Base-by-base conservation (phyloP, 1,140 invertebrate genomes). In the Cotesia glomerata region DNA sequence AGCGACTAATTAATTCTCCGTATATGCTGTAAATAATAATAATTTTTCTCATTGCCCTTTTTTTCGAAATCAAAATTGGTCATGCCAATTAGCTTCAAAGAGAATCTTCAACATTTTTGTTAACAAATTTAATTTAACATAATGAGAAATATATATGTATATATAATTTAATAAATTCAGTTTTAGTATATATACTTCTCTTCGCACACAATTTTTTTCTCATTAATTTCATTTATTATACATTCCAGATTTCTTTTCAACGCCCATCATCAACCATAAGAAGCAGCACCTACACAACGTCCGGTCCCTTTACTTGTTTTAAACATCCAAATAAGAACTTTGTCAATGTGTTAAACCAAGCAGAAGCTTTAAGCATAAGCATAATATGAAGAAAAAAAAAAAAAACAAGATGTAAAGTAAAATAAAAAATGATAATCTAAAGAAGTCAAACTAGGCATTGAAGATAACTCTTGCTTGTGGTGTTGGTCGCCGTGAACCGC, bases 61-160 rank as follows among this genome's bases (percentile, higher is more conserved):
- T 26, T 56, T 59, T 18, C 2, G 2, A 62, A 73, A 65, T 73
- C 54, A 76, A 76, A 78, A 76, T 78, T 72, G 71, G 76, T 75
- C 74, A 75, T 75, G 56, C 56, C 14, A 65, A 65, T 65, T 65
- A 51, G 39, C 32, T 26, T 61, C 18, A 61, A 61, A 7, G 39
- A 45, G 39, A 45, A 11, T 7, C 39, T 45, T 2, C 39, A 45
- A 11, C 39, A 7, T 45, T 45, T 2, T 45, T 45, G 39, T 9
- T 45, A 45, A 9, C 39, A 45, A 26, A 9, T 49, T 49, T 49
- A 49, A 49, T 49, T 2, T n/a, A 49, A 49, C 1, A 9, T 9
- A 9, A 49, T 9, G 45, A 3, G 45, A 49, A n/a, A 18, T 59
- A 34, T 59, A 59, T 13, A 26, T n/a, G 49, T 7, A 14, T 51